These are phyloP conservation scores for Oncorhynchus keta DNA, from an alignment of 2,113 vertebrate genomes.

Conservation along the genomic window DNA sequence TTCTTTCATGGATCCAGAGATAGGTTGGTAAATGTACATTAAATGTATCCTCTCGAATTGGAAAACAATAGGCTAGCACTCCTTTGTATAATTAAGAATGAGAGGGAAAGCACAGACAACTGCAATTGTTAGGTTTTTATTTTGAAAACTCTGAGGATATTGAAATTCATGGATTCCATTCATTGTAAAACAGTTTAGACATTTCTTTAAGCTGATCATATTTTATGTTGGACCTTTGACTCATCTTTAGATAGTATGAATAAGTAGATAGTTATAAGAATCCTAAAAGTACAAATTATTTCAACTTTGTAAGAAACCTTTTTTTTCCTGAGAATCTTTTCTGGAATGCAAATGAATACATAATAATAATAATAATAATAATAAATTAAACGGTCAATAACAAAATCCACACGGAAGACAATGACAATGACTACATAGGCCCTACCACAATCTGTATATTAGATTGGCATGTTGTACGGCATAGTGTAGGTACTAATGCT, in stretches of 20 bases:
- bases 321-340: constrained; percentile 90
- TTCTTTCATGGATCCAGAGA: no score
- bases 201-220: constrained; percentile 39
- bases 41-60: no score
- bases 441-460: constrained; percentile 6
- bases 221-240: constrained; percentile 32
- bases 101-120: constrained; percentile 22
- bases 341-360: constrained; percentile 86
- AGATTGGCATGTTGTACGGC: constrained; percentile 8
- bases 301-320: constrained; percentile 58
- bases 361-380: constrained; percentile 65
- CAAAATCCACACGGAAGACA: constrained; percentile 53
- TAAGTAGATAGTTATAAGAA: constrained; percentile 12
- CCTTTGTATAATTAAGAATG: background rate
- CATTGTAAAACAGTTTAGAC: constrained; percentile 43
- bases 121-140: constrained; percentile 67
- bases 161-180: constrained; percentile 47
- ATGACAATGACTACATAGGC: constrained; percentile 66
- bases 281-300: constrained; percentile 27
- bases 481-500: no score
- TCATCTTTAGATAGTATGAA: constrained; percentile 28
- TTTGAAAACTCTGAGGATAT: constrained; percentile 46
- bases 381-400: constrained; percentile 72
- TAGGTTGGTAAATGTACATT: no score
- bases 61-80: background rate